Percentiles rank a stretch among this genome's conserved stretches.
phyloP scores from a whole-genome alignment of 2,888 invertebrate species.

The Zygaena filipendulae region DNA sequence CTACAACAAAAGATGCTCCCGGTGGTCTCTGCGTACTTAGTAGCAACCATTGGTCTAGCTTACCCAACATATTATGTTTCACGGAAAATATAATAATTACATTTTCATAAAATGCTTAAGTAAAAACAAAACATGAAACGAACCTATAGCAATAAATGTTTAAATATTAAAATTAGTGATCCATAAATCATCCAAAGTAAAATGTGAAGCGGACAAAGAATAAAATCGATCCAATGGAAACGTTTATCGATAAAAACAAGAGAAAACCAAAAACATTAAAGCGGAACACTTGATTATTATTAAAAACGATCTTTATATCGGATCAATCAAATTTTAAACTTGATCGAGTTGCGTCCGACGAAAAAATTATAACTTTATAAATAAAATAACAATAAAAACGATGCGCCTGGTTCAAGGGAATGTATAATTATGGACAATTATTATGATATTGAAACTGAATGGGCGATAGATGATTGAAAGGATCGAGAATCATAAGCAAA shows the following conservation, averaged over 20 bases:
- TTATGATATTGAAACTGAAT: constrained; percentile 65
- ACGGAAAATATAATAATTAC: too few relatives aligned
- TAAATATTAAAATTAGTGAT: constrained; percentile 32
- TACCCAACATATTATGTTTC: too few relatives aligned
- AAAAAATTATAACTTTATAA: constrained; percentile 68
- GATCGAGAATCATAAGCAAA: constrained; percentile 65
- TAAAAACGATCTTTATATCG: constrained; percentile 66
- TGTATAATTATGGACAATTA: constrained; percentile 70
- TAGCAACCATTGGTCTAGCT: too few relatives aligned
- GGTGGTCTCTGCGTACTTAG: constrained; percentile 51
- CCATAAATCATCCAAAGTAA: constrained; percentile 38
- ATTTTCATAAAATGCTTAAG: too few relatives aligned
- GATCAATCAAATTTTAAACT: constrained; percentile 68
- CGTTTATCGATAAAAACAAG: constrained; percentile 51
- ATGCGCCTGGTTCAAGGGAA: constrained; percentile 60
- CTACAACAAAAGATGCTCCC: constrained; percentile 54
- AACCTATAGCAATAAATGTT: too few relatives aligned
- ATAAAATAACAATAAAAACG: constrained; percentile 69
- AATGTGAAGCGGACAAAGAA: constrained; percentile 36
- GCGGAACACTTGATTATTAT: constrained; percentile 56
- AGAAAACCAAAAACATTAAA: constrained; percentile 42
- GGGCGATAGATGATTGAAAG: constrained; percentile 67
- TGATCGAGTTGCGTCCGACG: constrained; percentile 57
- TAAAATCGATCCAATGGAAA: constrained; percentile 41
- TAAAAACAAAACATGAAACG: too few relatives aligned